A percentile compares a stretch with the other conserved stretches of the same genome.
Conservation (phyloP, 2,113 vertebrate species). For the Myanophis thanlyinensis region DNA sequence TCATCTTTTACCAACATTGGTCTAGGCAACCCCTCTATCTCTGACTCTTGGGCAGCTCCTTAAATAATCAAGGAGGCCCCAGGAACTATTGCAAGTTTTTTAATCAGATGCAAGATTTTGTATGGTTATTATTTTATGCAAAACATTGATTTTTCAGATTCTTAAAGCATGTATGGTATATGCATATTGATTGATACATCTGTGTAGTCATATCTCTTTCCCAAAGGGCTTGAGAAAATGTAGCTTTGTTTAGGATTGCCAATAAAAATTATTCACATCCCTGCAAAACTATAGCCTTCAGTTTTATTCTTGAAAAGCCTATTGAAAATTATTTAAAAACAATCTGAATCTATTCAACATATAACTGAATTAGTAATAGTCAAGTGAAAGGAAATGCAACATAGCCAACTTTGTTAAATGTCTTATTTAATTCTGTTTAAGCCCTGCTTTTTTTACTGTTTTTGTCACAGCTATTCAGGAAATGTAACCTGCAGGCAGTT, state of each 20-base stretch:
- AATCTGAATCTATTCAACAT: background rate
- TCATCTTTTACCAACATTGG: background rate
- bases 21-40: background rate
- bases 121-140: background rate
- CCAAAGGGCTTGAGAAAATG: background rate
- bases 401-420: background rate
- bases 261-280: background rate
- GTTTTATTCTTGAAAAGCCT: background rate
- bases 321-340: background rate
- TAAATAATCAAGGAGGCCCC: background rate
- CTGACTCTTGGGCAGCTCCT: background rate
- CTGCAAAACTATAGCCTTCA: background rate
- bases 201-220: background rate
- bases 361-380: background rate
- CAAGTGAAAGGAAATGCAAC: background rate
- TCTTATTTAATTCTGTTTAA: background rate
- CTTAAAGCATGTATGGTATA: background rate
- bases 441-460: background rate
- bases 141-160: background rate
- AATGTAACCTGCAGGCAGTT: background rate
- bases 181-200: background rate
- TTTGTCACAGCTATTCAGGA: background rate
- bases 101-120: background rate
- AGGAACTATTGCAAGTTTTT: background rate
- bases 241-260: background rate